Evolutionary conservation across 2,888 invertebrate species (phyloP).

Genomic region (Brenthis ino): DNA sequence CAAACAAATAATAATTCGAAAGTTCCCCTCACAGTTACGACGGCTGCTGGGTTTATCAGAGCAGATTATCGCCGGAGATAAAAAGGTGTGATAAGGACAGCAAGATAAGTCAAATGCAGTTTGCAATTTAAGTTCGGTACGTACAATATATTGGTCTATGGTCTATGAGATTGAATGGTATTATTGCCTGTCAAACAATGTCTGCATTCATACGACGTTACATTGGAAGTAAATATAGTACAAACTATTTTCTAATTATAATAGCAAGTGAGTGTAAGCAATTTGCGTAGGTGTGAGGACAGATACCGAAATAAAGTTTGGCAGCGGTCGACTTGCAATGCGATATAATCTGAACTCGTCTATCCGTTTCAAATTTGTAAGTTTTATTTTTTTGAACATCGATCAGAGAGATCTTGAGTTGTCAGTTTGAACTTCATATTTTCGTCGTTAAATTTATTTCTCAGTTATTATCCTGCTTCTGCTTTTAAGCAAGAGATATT

Average conservation of each 20-base stretch:
- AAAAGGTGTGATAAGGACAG: slow-evolving; percentile 50
- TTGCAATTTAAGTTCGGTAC: slow-evolving; percentile 30
- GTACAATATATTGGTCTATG: neutral
- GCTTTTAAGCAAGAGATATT: neutral
- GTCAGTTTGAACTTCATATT: neutral
- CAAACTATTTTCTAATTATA: slow-evolving; percentile 77
- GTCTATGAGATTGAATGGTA: slow-evolving; percentile 1
- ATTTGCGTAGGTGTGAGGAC: slow-evolving; percentile 73
- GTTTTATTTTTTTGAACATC: slow-evolving; percentile 16
- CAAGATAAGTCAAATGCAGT: slow-evolving; percentile 41
- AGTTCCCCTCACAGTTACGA: slow-evolving; percentile 53
- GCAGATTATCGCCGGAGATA: slow-evolving; percentile 63
- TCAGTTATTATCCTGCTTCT: neutral
- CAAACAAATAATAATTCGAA: slow-evolving; percentile 60
- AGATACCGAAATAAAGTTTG: slow-evolving; percentile 72
- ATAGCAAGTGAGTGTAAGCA: slow-evolving; percentile 77
- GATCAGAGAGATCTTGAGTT: slow-evolving; percentile 17
- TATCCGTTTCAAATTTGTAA: slow-evolving; percentile 24
- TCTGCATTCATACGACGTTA: slow-evolving; percentile 28
- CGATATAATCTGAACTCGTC: slow-evolving; percentile 23
- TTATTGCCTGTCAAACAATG: slow-evolving; percentile 1
- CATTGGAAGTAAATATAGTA: slow-evolving; percentile 60
- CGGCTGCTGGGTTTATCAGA: slow-evolving; percentile 62
- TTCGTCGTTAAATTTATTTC: too few species aligned
- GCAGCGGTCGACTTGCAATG: slow-evolving; percentile 53